A percentile compares a stretch with the other conserved stretches of the same genome.
phyloP scores from a whole-genome alignment of 2,888 invertebrate species.

The Ligdia adustata region DNA sequence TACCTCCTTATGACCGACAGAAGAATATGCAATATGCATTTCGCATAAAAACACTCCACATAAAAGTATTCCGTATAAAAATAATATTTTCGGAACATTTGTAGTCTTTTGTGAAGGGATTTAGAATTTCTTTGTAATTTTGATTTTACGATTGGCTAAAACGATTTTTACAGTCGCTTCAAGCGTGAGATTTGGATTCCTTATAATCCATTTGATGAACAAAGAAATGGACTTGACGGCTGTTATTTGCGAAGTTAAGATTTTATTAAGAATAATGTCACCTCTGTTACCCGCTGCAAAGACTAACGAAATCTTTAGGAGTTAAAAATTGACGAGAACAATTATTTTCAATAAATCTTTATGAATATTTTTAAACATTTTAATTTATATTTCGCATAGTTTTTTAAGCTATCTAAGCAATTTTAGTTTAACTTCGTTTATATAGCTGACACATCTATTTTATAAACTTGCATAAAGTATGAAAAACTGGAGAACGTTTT shows the following conservation, averaged over 20 bases:
- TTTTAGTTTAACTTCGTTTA: too few relatives aligned
- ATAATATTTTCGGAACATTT: slow-evolving; percentile 60
- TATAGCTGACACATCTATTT: too few relatives aligned
- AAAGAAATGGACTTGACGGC: slow-evolving; percentile 18
- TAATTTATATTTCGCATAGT: too few relatives aligned
- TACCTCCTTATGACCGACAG: slow-evolving; percentile 61
- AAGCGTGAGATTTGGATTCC: slow-evolving; percentile 35
- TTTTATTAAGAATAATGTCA: slow-evolving; percentile 1
- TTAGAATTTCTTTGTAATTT: slow-evolving; percentile 49
- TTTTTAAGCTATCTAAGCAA: too few relatives aligned
- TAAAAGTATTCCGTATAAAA: slow-evolving; percentile 50
- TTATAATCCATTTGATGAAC: slow-evolving; percentile 32
- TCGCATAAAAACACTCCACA: slow-evolving; percentile 31
- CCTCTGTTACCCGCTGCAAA: too few relatives aligned
- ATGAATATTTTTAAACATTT: too few relatives aligned
- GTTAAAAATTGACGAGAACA: too few relatives aligned
- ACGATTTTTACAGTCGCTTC: slow-evolving; percentile 49
- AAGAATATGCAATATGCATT: slow-evolving; percentile 67
- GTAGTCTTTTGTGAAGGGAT: slow-evolving; percentile 39
- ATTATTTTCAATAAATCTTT: too few relatives aligned
- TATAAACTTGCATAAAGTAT: too few relatives aligned
- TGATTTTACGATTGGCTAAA: slow-evolving; percentile 42
- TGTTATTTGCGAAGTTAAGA: slow-evolving; percentile 10
- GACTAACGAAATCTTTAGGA: too few relatives aligned
- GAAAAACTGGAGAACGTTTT: too few relatives aligned